A percentile compares a stretch with the other conserved stretches of the same genome.
phyloP scores from a whole-genome alignment of 2,797 vertebrate species.

The Chromobotia macracanthus region DNA sequence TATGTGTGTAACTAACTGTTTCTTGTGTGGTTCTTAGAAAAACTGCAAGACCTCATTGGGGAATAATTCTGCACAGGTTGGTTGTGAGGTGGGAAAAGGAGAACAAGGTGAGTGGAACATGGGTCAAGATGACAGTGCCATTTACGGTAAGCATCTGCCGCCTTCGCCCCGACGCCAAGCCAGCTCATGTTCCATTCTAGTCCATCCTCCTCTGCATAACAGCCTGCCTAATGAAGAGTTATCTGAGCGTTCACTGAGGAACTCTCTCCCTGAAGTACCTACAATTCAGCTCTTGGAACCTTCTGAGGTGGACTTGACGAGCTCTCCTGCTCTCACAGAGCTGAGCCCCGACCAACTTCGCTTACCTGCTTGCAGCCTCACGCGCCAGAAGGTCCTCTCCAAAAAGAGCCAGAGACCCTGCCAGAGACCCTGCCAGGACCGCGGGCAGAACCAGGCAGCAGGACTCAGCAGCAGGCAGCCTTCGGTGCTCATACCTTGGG shows the following conservation, averaged over 20 bases:
- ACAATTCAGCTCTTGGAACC: neutral
- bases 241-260: constrained; percentile 15
- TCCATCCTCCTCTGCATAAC: constrained; percentile 55
- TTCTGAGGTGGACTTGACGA: neutral
- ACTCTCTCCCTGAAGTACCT: constrained; percentile 26
- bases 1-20: too few relatives aligned
- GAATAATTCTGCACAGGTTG: constrained; percentile 71
- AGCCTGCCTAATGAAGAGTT: constrained; percentile 27
- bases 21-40: constrained; percentile 70
- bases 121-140: constrained; percentile 87
- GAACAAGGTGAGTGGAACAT: constrained; percentile 79
- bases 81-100: constrained; percentile 63
- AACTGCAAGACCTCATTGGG: constrained; percentile 79
- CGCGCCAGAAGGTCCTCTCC: constrained; percentile 74
- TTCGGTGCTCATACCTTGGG: constrained; percentile 83
- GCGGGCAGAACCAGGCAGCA: constrained; percentile 66
- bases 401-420: constrained; percentile 78
- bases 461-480: constrained; percentile 57
- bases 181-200: constrained; percentile 63
- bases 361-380: constrained; percentile 58
- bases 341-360: constrained; percentile 12
- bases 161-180: constrained; percentile 82
- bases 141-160: constrained; percentile 87
- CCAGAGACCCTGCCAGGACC: constrained; percentile 73
- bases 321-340: constrained; percentile 43